Base-by-base conservation (phyloP, 2,113 vertebrate species). In the Lethenteron camtschaticum region DNA sequence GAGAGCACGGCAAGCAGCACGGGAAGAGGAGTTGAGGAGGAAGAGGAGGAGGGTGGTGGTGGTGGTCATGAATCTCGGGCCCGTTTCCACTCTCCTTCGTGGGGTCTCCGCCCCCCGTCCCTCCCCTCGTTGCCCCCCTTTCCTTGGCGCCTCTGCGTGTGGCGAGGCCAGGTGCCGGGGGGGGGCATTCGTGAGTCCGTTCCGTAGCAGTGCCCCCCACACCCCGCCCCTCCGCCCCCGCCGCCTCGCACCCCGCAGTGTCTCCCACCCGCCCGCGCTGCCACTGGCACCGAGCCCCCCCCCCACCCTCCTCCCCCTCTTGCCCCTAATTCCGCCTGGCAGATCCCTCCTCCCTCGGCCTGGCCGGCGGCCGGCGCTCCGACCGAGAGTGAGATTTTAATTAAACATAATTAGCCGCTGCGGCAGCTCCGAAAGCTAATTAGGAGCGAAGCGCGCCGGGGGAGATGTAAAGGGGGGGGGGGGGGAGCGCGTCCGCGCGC, bases 381-480 rank as follows among this genome's bases (percentile, higher is more conserved):
- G 60, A n/a, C 9, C 20, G 60, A n/a, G n/a, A 10, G 60, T n/a
- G 60, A 66, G 60, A 66, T 66, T n/a, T 66, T 66, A 66, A 66
- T 66, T 66, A 66, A 66, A 66, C 60, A 66, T 66, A 66, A 66
- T 66, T 66, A 66, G 60, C 60, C 20, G 60, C 60, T 66, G 60
- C 60, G 20, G 60, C 60, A 66, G 60, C n/a, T 16, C 20, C 20
- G 20, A 66, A 66, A 66, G 60, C 14, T 66, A 66, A 66, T 66
- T 66, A 66, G 60, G 60, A 66, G 60, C 60, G 60, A 16, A 20
- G 14, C 20, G 60, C 20, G 14, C 60, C 60, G 60, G 20, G 60
- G 60, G 60, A 66, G 20, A 66, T 66, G 60, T 66, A 66, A 66
- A 66, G 20, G 5, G 41, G 41, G 41, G n/a, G n/a, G n/a, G 5